These are phyloP conservation scores for Aythya baeri DNA, from an alignment of 2,113 vertebrate genomes.

Conservation along the genomic window DNA sequence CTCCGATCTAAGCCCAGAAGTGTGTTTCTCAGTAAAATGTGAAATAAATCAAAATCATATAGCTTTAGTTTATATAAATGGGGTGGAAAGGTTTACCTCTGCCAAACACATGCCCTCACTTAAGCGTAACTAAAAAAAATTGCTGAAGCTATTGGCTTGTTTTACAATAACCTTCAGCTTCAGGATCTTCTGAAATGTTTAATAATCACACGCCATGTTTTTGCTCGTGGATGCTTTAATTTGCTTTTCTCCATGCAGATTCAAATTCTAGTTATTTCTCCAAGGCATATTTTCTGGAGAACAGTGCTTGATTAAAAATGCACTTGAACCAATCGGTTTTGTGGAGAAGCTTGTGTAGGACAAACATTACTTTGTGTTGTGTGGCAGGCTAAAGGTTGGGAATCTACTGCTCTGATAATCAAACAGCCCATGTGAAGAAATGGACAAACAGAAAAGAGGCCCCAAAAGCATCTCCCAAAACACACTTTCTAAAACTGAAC, in stretches of 20 bases:
- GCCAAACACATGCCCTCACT: neutral
- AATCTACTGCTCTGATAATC: neutral
- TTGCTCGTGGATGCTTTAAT: neutral
- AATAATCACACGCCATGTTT: neutral
- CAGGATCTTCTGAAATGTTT: neutral
- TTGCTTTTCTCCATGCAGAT: neutral
- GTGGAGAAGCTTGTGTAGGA: slow-evolving; percentile 28
- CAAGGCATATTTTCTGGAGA: neutral
- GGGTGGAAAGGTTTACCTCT: neutral
- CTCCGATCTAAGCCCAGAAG: neutral
- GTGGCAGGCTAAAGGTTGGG: neutral
- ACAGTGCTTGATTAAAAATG: neutral
- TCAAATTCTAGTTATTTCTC: neutral
- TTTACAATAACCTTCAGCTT: neutral
- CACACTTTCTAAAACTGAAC: neutral
- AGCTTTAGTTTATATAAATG: neutral
- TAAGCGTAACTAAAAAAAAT: neutral
- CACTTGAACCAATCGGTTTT: slow-evolving; percentile 31
- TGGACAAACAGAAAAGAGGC: neutral
- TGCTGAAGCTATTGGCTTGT: neutral
- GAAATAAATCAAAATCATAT: neutral
- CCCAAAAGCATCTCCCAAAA: neutral
- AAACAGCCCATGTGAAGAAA: neutral
- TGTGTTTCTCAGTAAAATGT: neutral
- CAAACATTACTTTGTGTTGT: slow-evolving; percentile 40